Conservation (phyloP, 2,888 invertebrate species). For the Pseudococcus jackbeardsleyi region DNA sequence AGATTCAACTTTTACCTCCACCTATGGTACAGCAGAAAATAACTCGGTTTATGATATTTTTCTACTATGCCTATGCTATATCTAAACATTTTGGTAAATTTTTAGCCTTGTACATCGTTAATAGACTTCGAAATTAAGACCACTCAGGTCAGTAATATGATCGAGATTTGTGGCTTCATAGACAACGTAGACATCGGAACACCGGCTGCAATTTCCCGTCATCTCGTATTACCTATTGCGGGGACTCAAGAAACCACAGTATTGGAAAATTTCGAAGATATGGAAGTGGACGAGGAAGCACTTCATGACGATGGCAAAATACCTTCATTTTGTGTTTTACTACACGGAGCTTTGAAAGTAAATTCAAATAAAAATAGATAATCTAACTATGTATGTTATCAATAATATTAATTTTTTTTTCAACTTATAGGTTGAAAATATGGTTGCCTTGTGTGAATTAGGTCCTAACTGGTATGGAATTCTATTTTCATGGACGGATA, state of each 20-base stretch:
- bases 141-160: constrained; percentile 78
- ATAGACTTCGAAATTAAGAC: constrained; percentile 77
- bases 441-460: constrained; percentile 89
- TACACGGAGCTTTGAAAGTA: constrained; percentile 92
- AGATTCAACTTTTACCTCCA: constrained; percentile 81
- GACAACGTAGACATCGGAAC: constrained; percentile 90
- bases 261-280: constrained; percentile 49
- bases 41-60: not conserved
- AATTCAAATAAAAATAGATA: not conserved
- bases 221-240: constrained; percentile 83
- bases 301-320: constrained; percentile 80
- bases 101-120: constrained; percentile 74
- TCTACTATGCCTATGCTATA: not conserved
- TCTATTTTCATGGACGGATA: constrained; percentile 93
- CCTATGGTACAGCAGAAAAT: constrained; percentile 74
- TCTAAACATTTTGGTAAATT: constrained; percentile 19
- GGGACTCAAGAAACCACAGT: constrained; percentile 67
- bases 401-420: not conserved
- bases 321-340: constrained; percentile 91
- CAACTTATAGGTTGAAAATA: constrained; percentile 80
- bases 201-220: constrained; percentile 91
- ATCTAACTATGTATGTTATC: not conserved
- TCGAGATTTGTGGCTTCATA: constrained; percentile 90
- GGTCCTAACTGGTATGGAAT: constrained; percentile 95
- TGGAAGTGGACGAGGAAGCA: constrained; percentile 55